phyloP scores from a whole-genome alignment of 1,140 invertebrate genomes.

The Apis dorsata region DNA sequence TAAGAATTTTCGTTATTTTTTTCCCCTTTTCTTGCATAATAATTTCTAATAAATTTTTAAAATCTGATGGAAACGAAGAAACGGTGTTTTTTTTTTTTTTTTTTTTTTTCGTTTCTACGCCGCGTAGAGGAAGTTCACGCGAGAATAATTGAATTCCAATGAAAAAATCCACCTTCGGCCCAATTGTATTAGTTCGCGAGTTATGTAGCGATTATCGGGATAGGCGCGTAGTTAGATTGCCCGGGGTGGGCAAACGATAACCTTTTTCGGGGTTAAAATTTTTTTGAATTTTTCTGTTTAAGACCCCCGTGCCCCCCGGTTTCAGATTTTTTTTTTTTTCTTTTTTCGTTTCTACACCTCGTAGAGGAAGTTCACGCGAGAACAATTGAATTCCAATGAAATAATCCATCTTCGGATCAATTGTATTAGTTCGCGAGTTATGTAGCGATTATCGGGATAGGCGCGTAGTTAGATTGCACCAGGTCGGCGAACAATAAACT shows the following conservation, averaged over 20 bases:
- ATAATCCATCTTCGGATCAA: slow-evolving; percentile 9
- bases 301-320: no score
- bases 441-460: background rate
- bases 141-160: background rate
- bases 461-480: slow-evolving; percentile 4
- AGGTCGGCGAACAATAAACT: background rate
- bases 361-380: background rate
- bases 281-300: no score
- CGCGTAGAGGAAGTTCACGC: background rate
- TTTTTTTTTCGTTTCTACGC: background rate
- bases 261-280: no score
- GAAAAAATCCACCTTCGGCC: slow-evolving; percentile 6
- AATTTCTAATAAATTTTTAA: no score
- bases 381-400: background rate
- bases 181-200: background rate
- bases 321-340: no score
- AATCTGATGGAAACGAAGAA: no score
- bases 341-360: background rate
- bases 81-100: no score
- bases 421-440: background rate
- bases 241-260: no score
- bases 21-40: no score
- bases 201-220: background rate
- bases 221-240: slow-evolving; percentile 2
- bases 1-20: no score